Evolutionary conservation across 2,113 vertebrate genomes (phyloP).

Genomic region (Nematolebias whitei): DNA sequence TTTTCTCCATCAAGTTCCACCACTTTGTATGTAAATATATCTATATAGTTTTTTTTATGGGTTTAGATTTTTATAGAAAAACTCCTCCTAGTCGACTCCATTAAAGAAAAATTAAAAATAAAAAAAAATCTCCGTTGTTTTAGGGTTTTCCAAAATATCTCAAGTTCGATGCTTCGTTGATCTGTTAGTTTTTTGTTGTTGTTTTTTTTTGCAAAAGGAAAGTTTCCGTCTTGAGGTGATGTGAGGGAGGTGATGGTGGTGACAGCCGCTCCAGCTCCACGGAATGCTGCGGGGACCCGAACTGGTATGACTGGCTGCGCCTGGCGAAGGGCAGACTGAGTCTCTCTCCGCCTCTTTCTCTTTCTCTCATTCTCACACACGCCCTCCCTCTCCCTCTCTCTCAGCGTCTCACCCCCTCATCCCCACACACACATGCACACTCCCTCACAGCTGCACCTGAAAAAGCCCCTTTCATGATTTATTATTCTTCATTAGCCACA

Average conservation of each 20-base stretch:
- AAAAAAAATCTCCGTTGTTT: conserved; percentile 53
- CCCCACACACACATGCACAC: conserved; percentile 32
- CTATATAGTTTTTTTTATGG: not conserved
- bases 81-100: conserved; percentile 64
- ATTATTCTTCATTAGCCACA: conserved; percentile 86
- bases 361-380: conserved; percentile 67
- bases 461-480: conserved; percentile 82
- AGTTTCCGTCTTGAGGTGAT: conserved; percentile 69
- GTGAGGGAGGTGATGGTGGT: conserved; percentile 69
- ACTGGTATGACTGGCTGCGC: conserved; percentile 76
- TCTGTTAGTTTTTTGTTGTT: conserved; percentile 42
- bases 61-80: conserved; percentile 18
- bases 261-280: conserved; percentile 75
- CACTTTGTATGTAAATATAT: conserved; percentile 27
- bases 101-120: conserved; percentile 32
- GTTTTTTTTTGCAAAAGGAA: conserved; percentile 7
- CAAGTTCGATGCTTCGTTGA: conserved; percentile 53
- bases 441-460: conserved; percentile 73
- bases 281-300: conserved; percentile 83
- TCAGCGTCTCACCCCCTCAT: conserved; percentile 9
- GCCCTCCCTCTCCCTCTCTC: conserved; percentile 33
- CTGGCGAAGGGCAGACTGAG: conserved; percentile 76
- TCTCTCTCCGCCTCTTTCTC: conserved; percentile 72
- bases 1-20: conserved; percentile 46
- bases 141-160: conserved; percentile 59